phyloP scores from a whole-genome alignment of 92 coral and sea anemone species.

The Umimayanthus kanabou region DNA sequence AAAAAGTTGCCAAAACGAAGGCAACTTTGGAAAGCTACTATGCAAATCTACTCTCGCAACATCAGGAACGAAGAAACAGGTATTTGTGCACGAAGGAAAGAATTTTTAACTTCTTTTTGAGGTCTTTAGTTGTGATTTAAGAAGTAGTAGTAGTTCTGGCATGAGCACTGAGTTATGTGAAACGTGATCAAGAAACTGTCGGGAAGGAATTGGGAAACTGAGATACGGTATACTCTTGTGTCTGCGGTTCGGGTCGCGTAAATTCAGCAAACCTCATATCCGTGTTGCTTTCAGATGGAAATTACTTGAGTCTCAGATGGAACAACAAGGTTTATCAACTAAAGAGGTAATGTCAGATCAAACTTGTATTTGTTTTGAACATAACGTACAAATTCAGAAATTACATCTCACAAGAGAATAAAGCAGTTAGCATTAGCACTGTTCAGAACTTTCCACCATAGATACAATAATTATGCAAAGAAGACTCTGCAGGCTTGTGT shows the following conservation, averaged over 20 bases:
- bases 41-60: conserved; percentile 88
- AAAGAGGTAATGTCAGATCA: conserved; percentile 69
- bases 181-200: neutral
- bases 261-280: conserved; percentile 14
- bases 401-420: neutral
- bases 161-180: neutral
- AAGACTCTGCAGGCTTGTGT: neutral
- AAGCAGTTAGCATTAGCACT: neutral
- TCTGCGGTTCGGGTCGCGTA: conserved; percentile 35
- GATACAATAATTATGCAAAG: neutral
- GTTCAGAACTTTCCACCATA: neutral
- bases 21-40: conserved; percentile 94
- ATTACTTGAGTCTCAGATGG: conserved; percentile 82
- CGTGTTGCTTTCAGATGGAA: conserved; percentile 63
- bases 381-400: neutral
- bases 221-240: conserved; percentile 2
- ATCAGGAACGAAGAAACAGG: conserved; percentile 93
- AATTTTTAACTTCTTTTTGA: neutral
- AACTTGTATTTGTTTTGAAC: neutral
- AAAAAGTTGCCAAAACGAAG: conserved; percentile 95
- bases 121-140: neutral
- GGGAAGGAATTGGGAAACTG: conserved; percentile 11
- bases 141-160: neutral
- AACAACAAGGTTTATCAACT: conserved; percentile 80
- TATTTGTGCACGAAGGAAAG: conserved; percentile 25